Percentiles rank a stretch among this genome's conserved stretches.
Evolutionary conservation across 53 echinoderm and acorn worm genomes (phyloP).

Genomic region (Mesocentrotus franciscanus): DNA sequence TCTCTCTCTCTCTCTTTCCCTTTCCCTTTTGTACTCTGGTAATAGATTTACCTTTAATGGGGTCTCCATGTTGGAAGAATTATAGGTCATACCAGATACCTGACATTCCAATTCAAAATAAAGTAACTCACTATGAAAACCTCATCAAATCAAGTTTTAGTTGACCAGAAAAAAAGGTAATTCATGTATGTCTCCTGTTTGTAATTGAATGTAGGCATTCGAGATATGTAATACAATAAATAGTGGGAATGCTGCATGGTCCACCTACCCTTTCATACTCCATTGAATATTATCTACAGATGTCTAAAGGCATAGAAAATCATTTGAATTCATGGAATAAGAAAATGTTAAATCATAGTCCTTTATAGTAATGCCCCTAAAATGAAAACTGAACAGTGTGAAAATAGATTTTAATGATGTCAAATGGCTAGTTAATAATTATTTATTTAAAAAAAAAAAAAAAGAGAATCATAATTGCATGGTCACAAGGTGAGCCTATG

Average conservation of each 20-base stretch:
- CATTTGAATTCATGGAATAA: background rate
- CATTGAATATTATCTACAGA: background rate
- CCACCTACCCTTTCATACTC: background rate
- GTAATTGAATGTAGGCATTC: background rate
- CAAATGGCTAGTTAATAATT: no score
- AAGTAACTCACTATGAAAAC: conserved; percentile 21
- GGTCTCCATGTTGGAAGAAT: conserved; percentile 41
- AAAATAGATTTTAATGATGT: no score
- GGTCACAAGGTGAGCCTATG: no score
- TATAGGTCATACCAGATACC: conserved; percentile 6
- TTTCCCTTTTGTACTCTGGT: background rate
- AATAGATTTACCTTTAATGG: conserved; percentile 37
- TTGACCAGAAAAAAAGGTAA: background rate
- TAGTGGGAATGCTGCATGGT: background rate
- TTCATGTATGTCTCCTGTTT: background rate
- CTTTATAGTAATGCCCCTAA: no score
- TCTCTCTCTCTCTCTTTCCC: background rate
- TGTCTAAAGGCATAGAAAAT: background rate
- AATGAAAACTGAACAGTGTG: no score
- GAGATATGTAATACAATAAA: background rate
- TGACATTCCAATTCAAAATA: conserved; percentile 36
- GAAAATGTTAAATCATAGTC: background rate
- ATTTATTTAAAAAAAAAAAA: no score
- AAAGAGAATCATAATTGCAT: no score
- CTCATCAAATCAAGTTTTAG: background rate